Base-by-base conservation (phyloP, 2,888 invertebrate genomes). In the Plagodis dolabraria region DNA sequence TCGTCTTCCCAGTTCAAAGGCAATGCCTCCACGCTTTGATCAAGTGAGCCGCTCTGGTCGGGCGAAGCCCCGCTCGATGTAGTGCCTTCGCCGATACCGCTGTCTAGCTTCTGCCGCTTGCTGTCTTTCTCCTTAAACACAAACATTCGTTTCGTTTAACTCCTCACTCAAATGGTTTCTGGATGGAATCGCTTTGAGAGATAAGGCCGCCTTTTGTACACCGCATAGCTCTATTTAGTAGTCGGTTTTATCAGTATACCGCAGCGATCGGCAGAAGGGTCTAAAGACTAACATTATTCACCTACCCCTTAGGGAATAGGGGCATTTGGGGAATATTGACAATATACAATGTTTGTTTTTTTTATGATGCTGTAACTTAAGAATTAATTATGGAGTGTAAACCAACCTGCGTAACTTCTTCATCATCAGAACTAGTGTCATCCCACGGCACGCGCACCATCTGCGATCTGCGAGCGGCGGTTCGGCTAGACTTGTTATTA, bases 101-200 rank as follows among this genome's bases (percentile, higher is more conserved):
- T 94, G 75, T 95, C 95, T 47, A 94, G 82, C 81, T 95, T 95
- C 77, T 94, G 94, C 9, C 94, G 72, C 70, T 86, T 87, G 55
- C 74, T 71, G n/a, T 68, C 70, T 54, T 71, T 70, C 46, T 36
- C 47, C 60, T 60, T 50, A 0, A 40, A 6, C 38, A 7, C 7
- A 22, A 36, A 7, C 35, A n/a, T 5, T 8, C 44, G 5, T 22
- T 22, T 22, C n/a, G n/a, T n/a, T 22, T 22, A 22, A 22, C 22
- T 22, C 4, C 22, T 22, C 22, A 22, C 1, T 22, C 22, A 22
- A 22, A 22, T 22, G 22, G 22, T 22, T 22, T 22, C 22, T 22
- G 4, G 22, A 22, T 2, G 22, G 22, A 22, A 22, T 22, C 22
- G 22, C 22, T 22, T 22, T 22, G 4, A 22, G 22, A 1, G 22